Evolutionary conservation across 1,140 invertebrate species (phyloP).

Genomic region (Pantala flavescens): DNA sequence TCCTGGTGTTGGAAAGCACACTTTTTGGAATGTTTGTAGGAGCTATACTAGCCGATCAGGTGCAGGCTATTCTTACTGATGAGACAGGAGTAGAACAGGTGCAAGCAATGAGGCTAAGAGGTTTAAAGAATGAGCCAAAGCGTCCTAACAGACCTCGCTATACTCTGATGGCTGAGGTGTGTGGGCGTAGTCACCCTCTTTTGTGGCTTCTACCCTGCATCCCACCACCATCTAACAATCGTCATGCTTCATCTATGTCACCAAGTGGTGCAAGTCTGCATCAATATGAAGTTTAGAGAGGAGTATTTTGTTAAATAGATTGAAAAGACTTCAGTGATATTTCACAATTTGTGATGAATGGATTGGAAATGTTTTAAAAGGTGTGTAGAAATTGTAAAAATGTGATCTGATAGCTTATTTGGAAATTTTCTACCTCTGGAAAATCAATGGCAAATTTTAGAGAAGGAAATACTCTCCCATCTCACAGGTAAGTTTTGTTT

Average conservation of each 20-base stretch:
- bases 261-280: neutral
- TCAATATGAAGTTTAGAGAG: neutral
- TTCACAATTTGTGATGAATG: too few species aligned
- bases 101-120: conserved; percentile 33
- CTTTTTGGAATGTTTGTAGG: conserved; percentile 84
- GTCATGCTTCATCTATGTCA: neutral
- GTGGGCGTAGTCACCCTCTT: conserved; percentile 58
- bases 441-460: too few species aligned
- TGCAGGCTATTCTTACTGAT: conserved; percentile 71
- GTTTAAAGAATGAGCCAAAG: conserved; percentile 46
- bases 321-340: too few species aligned
- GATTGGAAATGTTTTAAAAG: too few species aligned
- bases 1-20: conserved; percentile 69
- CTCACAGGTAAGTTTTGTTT: too few species aligned
- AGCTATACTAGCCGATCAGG: conserved; percentile 81
- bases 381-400: too few species aligned
- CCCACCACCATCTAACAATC: neutral
- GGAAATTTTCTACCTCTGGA: too few species aligned
- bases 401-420: too few species aligned
- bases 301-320: too few species aligned
- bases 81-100: conserved; percentile 72
- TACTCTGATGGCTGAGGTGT: conserved; percentile 64
- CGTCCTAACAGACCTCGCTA: conserved; percentile 55
- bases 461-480: too few species aligned
- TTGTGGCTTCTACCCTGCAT: conserved; percentile 54